Evolutionary conservation across 2,113 vertebrate species (phyloP).

Genomic region (Otolemur garnettii): DNA sequence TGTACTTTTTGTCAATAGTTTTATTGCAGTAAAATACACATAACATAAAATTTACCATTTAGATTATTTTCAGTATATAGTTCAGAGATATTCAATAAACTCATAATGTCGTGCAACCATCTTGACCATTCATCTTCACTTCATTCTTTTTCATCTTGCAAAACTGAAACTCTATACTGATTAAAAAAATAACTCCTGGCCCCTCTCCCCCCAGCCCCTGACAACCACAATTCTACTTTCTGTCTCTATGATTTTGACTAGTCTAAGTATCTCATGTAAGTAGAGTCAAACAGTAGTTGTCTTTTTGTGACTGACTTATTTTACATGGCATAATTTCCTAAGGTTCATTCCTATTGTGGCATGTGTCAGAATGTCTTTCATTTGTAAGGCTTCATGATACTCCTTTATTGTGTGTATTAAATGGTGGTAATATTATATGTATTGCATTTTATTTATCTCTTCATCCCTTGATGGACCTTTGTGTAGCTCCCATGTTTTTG

Average conservation of each 20-base stretch:
- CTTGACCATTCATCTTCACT: background rate
- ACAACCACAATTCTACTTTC: background rate
- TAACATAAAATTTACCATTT: background rate
- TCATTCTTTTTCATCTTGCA: background rate
- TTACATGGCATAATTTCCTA: background rate
- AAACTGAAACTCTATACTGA: background rate
- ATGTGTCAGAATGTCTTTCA: background rate
- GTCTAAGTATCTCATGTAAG: background rate
- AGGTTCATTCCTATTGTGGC: background rate
- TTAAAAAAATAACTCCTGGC: background rate
- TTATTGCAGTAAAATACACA: background rate
- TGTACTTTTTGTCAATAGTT: background rate
- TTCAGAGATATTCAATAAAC: background rate
- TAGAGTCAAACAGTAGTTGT: slow-evolving; percentile 3
- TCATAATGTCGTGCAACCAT: background rate
- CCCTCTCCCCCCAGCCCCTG: background rate
- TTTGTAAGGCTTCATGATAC: background rate
- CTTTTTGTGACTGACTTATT: background rate
- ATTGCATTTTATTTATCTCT: background rate
- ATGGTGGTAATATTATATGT: background rate
- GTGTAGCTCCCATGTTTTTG: background rate
- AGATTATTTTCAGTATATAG: background rate
- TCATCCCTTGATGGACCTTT: background rate
- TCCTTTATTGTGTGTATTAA: background rate
- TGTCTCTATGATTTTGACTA: background rate